Base-by-base conservation (phyloP, 2,113 vertebrate genomes). In the Pseudolaguvia tuberculata region DNA sequence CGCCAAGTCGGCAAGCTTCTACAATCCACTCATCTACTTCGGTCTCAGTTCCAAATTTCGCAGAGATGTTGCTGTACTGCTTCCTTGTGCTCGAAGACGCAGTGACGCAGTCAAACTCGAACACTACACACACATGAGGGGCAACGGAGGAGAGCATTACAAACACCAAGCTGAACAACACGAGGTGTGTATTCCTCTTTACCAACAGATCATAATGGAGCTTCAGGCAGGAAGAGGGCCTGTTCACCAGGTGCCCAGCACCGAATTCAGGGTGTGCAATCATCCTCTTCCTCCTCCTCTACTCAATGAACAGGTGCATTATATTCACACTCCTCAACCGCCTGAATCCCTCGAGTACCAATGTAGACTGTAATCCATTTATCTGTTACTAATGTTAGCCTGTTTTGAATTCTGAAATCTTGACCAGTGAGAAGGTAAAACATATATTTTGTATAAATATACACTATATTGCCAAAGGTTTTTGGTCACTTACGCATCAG, bases 21-120 rank as follows among this genome's bases (percentile, higher is more conserved):
- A 94, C 82, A 94, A 94, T 73, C 92, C 91, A 0, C 87, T 93
- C 75, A 93, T 93, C 79, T 95, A 94, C 85, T 94, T 95, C 21
- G 92, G 93, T 53, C 92, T 94, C 86, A 91, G 90, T 84, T 92
- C 91, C 82, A 93, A 93, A 84, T 94, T 95, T 84, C 87, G 89
- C 8, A 92, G 86, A 56, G 88, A 89, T 72, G 80, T 91, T 53
- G 77, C 83, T 29, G 48, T 85, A 63, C 67, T 89, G 68, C 85
- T 94, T 73, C 90, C 90, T 7, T 92, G 90, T 80, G 63, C 83
- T 18, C 84, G 83, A 3, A 84, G 91, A 10, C 83, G 71, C 61
- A 88, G 85, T 78, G 89, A 92, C 65, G 70, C 86, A 0, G 89
- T 89, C 61, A 89, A 85, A 66, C 89, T 91, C 53, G 93, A 90